Percentiles rank a stretch among this genome's conserved stretches.
These are phyloP conservation scores for Lycia hirtaria DNA, from an alignment of 2,888 invertebrate species.

Conservation along the genomic window DNA sequence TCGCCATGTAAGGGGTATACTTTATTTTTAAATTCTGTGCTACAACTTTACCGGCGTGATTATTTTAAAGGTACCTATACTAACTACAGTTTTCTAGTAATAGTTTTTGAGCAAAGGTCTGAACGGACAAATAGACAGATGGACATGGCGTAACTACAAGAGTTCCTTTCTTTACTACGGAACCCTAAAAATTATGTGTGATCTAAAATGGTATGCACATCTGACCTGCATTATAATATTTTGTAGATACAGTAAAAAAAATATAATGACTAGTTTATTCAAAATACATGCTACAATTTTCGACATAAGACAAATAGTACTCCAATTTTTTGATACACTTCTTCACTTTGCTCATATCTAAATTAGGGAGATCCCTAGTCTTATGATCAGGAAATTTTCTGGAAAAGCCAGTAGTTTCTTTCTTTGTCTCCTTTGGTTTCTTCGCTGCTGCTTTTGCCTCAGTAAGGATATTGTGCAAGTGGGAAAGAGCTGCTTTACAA, in stretches of 20 bases:
- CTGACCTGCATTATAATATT: neutral
- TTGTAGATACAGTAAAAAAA: neutral
- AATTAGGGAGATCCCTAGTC: constrained; percentile 73
- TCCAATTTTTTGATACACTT: constrained; percentile 88
- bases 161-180: too few species aligned
- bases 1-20: too few species aligned
- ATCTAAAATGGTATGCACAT: too few species aligned
- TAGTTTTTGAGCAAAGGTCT: too few species aligned
- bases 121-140: too few species aligned
- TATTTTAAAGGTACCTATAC: too few species aligned
- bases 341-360: constrained; percentile 83
- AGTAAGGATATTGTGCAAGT: constrained; percentile 84
- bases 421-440: constrained; percentile 14
- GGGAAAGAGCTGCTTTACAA: constrained; percentile 88
- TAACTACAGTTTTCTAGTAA: too few species aligned
- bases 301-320: constrained; percentile 89
- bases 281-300: constrained; percentile 65
- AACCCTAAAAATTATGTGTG: too few species aligned
- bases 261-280: constrained; percentile 43
- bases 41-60: too few species aligned
- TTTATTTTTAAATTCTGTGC: too few species aligned
- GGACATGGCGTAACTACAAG: too few species aligned
- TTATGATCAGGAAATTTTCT: constrained; percentile 85
- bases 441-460: constrained; percentile 64
- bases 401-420: constrained; percentile 68